phyloP scores from a whole-genome alignment of 2,888 invertebrate genomes.

The Hecatera dysodea region DNA sequence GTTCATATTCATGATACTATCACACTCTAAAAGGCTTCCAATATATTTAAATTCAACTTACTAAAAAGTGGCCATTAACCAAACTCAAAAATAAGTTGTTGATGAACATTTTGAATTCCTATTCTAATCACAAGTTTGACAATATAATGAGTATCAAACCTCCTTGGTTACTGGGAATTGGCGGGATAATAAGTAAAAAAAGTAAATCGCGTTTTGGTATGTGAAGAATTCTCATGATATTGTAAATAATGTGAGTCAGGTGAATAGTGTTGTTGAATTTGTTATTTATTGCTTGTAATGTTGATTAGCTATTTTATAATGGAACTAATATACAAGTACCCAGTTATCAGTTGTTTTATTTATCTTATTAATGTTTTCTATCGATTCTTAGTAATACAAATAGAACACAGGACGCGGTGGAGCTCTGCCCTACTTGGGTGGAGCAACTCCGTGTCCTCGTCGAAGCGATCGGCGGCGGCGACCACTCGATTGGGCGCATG shows the following conservation, averaged over 20 bases:
- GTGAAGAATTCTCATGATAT: constrained; percentile 77
- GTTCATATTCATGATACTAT: background rate
- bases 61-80: constrained; percentile 31
- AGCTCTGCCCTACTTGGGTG: too few relatives aligned
- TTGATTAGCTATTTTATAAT: constrained; percentile 87
- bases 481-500: too few relatives aligned
- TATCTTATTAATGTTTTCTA: too few relatives aligned
- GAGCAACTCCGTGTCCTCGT: too few relatives aligned
- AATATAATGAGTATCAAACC: constrained; percentile 59
- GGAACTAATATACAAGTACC: constrained; percentile 86
- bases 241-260: constrained; percentile 83
- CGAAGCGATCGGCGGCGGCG: too few relatives aligned
- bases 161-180: constrained; percentile 43
- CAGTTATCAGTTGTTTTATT: constrained; percentile 78
- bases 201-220: constrained; percentile 49
- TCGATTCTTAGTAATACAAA: too few relatives aligned
- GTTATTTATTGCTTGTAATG: constrained; percentile 88
- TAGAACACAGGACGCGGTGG: too few relatives aligned
- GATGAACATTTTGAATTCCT: constrained; percentile 21
- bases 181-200: constrained; percentile 24
- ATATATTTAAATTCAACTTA: background rate
- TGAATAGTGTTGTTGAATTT: constrained; percentile 86
- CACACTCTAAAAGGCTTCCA: background rate
- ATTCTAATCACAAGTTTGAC: constrained; percentile 56
- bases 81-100: constrained; percentile 29